Base-by-base conservation (phyloP, 2,888 invertebrate species). In the Standfussiana lucernea region DNA sequence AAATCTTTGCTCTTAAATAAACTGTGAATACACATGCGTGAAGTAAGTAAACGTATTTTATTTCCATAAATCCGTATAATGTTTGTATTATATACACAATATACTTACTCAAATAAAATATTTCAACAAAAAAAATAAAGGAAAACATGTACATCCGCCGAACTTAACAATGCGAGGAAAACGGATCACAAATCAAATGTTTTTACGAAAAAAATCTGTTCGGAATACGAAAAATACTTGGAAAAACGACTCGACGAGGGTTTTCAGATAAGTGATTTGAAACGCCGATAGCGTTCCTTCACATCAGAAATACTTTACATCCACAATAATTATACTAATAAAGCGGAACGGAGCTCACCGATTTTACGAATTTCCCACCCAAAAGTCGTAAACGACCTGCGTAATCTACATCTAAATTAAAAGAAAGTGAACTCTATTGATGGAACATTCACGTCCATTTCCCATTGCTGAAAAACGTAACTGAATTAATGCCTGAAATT, bases 201-300 rank as follows among this genome's bases (percentile, higher is more conserved):
- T 56, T 62, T 42, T 24, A n/a, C 10, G 37, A 59, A 68, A 42
- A 66, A 59, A 40, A 64, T 32, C 40, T 2, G 15, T 42, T 28
- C 10, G 10, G 13, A n/a, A 61, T 40, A 59, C 4, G 6, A 53
- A 42, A 72, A 75, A 65, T 71, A 50, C 70, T 59, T 13, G 56
- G 50, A 62, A 82, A 75, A 65, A 62, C 10, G 37, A 61, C 45
- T 65, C 40, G 15, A 40, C n/a, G 28, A 13, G 47, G 10, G 59
- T 65, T 61, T 59, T n/a, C 13, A 61, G 84, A 85, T 85, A 85
- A 86, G 76, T 80, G 75, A 85, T 85, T 85, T 10, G 80, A 40
- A 40, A 83, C 80, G 84, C 73, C 61, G 86, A 86, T 85, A 86
- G 7, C 62, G 45, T 74, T 64, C 28, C 56, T 74, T 74, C 47